Percentiles rank a stretch among this genome's conserved stretches.
phyloP scores from a whole-genome alignment of 2,113 vertebrate species.

The Oncorhynchus masou region DNA sequence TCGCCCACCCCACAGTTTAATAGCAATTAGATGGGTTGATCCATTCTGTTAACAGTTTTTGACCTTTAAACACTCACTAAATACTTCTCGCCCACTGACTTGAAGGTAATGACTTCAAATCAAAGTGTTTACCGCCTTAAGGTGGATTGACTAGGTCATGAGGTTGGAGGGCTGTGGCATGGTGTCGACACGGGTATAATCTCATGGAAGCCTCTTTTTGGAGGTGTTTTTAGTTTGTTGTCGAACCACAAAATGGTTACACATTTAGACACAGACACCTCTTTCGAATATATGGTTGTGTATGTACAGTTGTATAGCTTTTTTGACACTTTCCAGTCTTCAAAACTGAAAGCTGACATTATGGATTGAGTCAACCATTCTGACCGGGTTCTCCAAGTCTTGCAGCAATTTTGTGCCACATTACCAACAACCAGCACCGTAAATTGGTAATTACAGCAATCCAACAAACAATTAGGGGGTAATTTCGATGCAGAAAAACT shows the following conservation, averaged over 20 bases:
- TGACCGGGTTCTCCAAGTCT: conserved; percentile 19
- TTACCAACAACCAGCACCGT: conserved; percentile 54
- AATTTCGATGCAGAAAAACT: conserved; percentile 38
- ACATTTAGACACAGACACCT: background rate
- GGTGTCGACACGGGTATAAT: too few species aligned
- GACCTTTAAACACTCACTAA: conserved; percentile 67
- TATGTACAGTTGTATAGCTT: background rate
- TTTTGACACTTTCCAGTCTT: background rate
- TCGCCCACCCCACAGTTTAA: background rate
- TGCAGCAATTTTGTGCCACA: conserved; percentile 46
- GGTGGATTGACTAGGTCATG: conserved; percentile 43
- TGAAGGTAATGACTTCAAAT: conserved; percentile 57
- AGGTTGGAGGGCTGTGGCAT: conserved; percentile 50
- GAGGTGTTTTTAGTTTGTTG: too few species aligned
- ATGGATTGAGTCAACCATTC: background rate
- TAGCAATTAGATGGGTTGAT: background rate
- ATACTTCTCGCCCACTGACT: conserved; percentile 61
- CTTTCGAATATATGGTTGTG: background rate
- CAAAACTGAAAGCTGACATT: background rate
- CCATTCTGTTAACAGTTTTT: conserved; percentile 60
- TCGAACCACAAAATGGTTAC: too few species aligned
- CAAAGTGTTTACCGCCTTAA: conserved; percentile 63
- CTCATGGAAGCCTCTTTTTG: too few species aligned
- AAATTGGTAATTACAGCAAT: conserved; percentile 56
- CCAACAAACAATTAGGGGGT: conserved; percentile 51